A percentile compares a stretch with the other conserved stretches of the same genome.
These are phyloP conservation scores for Lepidurus couesii DNA, from an alignment of 1,140 invertebrate species.

Conservation along the genomic window DNA sequence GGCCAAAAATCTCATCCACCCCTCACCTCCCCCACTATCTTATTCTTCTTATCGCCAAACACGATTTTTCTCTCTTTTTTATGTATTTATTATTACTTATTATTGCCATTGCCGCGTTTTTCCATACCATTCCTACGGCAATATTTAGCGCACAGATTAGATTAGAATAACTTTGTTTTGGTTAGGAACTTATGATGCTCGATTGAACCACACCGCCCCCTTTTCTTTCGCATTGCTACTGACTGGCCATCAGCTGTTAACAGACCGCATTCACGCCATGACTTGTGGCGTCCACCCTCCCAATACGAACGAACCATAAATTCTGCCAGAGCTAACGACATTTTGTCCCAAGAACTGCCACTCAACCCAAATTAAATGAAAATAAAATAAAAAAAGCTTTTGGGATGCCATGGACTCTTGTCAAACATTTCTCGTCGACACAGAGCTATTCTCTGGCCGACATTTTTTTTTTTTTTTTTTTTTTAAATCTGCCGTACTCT, in stretches of 20 bases:
- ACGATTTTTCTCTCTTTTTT: background rate
- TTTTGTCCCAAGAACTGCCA: background rate
- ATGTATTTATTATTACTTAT: background rate
- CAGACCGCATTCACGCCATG: background rate
- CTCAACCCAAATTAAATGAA: background rate
- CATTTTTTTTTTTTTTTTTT: background rate
- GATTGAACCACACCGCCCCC: background rate
- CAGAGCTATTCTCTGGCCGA: background rate
- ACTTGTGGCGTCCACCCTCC: constrained; percentile 13
- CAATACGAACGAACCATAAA: background rate
- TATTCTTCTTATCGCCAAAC: background rate
- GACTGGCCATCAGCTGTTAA: constrained; percentile 5
- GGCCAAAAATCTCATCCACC: background rate
- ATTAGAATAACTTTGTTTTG: background rate
- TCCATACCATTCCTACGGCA: background rate
- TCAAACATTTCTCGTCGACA: background rate
- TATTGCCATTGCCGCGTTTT: background rate
- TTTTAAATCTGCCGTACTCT: background rate
- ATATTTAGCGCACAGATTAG: background rate
- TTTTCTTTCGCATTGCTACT: background rate
- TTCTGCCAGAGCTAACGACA: background rate
- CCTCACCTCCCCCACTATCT: background rate
- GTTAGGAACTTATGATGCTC: background rate
- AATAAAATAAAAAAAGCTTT: background rate
- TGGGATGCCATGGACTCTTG: background rate